These are phyloP conservation scores for Heliocidaris tuberculata DNA, from an alignment of 35 echinoderm and acorn worm genomes.

Conservation along the genomic window DNA sequence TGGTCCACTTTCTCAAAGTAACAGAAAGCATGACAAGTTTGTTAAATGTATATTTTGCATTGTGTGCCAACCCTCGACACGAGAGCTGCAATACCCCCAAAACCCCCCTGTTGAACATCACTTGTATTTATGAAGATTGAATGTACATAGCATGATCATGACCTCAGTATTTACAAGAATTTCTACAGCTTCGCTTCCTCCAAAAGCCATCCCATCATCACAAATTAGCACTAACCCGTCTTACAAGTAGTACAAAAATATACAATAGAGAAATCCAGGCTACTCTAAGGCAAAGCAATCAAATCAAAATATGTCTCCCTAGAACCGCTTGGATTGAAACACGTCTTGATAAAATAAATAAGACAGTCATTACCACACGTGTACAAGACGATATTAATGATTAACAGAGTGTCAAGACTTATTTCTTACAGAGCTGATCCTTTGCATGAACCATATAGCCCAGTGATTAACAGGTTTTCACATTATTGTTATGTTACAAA, in stretches of 20 bases:
- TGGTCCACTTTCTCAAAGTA: no score
- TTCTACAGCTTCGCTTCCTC: background rate
- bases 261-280: background rate
- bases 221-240: constrained; percentile 2
- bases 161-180: background rate
- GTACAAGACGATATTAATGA: background rate
- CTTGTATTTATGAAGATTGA: background rate
- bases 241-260: background rate
- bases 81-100: no score
- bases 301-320: background rate
- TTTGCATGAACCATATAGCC: background rate
- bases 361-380: background rate
- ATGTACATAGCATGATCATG: background rate
- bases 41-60: no score
- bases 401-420: background rate
- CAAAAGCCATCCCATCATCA: background rate
- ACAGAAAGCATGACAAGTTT: no score
- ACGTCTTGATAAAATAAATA: background rate
- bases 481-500: no score
- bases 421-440: background rate
- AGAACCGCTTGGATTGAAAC: background rate
- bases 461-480: no score
- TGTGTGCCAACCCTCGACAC: no score
- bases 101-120: background rate
- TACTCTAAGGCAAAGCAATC: background rate